Evolutionary conservation across 2,888 invertebrate species (phyloP), one percentile per base, ranked within the genome.

Genomic region (Agrochola lychnidis): DNA sequence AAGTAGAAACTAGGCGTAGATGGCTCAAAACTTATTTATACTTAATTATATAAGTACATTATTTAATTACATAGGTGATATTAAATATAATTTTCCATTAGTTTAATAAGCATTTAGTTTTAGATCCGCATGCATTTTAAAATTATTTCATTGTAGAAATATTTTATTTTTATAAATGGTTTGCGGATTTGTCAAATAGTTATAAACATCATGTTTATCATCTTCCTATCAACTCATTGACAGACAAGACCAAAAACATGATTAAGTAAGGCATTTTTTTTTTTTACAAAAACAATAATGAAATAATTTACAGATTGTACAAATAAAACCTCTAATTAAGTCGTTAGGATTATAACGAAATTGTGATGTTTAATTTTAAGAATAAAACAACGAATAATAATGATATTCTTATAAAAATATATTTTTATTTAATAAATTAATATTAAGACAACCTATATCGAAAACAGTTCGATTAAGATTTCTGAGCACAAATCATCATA

Each of bases 331-430:
- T 73, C 14, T 70, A 57, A 77, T 64, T 83, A 80, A 82, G 22
- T 36, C 40, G 10, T 56, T 82, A 87, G 66, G 40, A 36, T 81
- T 78, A 40, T 72, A 71, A 72, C 71, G 14, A 73, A 86, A 89
- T 83, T 91, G 90, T 91, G 90, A 91, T 90, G 83, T 74, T 85
- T 87, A 89, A 64, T 71, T 84, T 73, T 84, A 89, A 85, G 87
- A 83, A 70, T 76, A 69, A 83, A 86, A 82, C 57, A 70, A 74
- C 51, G 63, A 72, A 82, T 56, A 73, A 71, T 73, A 76, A 70
- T 63, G 7, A 77, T 70, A 51, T 72, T 78, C 66, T 74, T 71
- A 45, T 42, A 70, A 2, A 76, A 75, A 59, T 30, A 30, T 30
- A 59, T 68, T 78, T 64, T 76, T 83, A 81, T 85, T 85, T 69